Conservation (phyloP, 2,797 vertebrate genomes). For the Anguilla marmorata region DNA sequence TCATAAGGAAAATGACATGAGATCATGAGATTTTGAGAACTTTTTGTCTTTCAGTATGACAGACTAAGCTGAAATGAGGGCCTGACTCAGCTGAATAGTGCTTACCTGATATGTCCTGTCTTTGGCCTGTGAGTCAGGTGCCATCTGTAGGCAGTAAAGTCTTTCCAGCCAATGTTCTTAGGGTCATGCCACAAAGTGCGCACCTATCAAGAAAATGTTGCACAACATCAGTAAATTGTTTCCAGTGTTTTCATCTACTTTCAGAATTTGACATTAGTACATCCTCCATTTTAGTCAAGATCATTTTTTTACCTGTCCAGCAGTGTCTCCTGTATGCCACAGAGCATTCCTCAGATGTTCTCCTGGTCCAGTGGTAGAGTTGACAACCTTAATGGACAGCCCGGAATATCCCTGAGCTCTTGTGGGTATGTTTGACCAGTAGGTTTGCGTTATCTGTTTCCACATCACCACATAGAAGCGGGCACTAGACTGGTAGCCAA, state of each 20-base stretch:
- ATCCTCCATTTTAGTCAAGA: not conserved
- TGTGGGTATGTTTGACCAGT: conserved; percentile 92
- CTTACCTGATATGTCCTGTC: conserved; percentile 93
- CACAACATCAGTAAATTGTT: conserved; percentile 6
- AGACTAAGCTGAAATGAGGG: not conserved
- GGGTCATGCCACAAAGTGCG: conserved; percentile 97
- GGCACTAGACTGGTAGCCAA: conserved; percentile 97
- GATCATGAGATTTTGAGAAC: conserved; percentile 7
- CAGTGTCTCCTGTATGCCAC: conserved; percentile 97
- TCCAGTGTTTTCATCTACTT: not conserved
- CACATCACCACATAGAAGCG: conserved; percentile 99
- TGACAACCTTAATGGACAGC: conserved; percentile 96
- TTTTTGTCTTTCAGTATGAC: not conserved
- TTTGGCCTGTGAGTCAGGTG: conserved; percentile 95
- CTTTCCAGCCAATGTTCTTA: conserved; percentile 97
- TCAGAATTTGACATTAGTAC: not conserved
- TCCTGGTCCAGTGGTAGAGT: conserved; percentile 96
- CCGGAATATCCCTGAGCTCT: conserved; percentile 96
- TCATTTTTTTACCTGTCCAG: conserved; percentile 80
- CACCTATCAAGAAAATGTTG: conserved; percentile 72
- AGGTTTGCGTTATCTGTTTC: conserved; percentile 98
- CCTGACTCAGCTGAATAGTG: not conserved
- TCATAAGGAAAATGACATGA: conserved; percentile 40
- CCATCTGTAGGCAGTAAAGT: conserved; percentile 99
- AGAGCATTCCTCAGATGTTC: conserved; percentile 96